These are phyloP conservation scores for Beaufortia kweichowensis DNA, from an alignment of 2,113 vertebrate species.

Conservation along the genomic window DNA sequence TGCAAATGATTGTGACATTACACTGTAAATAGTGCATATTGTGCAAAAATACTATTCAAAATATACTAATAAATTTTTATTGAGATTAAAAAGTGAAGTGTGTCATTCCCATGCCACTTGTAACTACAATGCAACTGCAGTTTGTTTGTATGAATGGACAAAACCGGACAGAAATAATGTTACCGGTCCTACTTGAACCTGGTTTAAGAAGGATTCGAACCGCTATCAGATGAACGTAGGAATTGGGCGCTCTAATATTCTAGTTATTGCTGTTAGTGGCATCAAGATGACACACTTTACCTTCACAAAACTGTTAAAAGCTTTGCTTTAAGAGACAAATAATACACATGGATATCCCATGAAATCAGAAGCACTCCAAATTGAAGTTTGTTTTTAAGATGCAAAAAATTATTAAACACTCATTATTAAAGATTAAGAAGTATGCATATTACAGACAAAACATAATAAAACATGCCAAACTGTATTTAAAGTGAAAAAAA, in stretches of 20 bases:
- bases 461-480: slow-evolving; percentile 63
- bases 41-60: slow-evolving; percentile 25
- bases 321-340: slow-evolving; percentile 10
- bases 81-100: neutral
- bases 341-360: slow-evolving; percentile 81
- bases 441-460: slow-evolving; percentile 46
- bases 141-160: neutral
- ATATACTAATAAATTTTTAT: neutral
- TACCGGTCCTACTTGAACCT: too few relatives aligned
- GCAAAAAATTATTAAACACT: slow-evolving; percentile 59
- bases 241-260: too few relatives aligned
- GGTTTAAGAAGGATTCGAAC: too few relatives aligned
- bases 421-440: slow-evolving; percentile 2
- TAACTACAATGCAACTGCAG: neutral
- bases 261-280: neutral
- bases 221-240: too few relatives aligned
- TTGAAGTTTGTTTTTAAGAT: slow-evolving; percentile 92
- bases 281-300: neutral
- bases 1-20: slow-evolving; percentile 56
- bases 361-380: slow-evolving; percentile 91
- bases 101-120: neutral
- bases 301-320: slow-evolving; percentile 14
- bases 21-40: slow-evolving; percentile 44
- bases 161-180: too few relatives aligned
- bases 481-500: slow-evolving; percentile 62